phyloP scores from a whole-genome alignment of 1,140 invertebrate species.

The Brachionus rotundiformis region DNA sequence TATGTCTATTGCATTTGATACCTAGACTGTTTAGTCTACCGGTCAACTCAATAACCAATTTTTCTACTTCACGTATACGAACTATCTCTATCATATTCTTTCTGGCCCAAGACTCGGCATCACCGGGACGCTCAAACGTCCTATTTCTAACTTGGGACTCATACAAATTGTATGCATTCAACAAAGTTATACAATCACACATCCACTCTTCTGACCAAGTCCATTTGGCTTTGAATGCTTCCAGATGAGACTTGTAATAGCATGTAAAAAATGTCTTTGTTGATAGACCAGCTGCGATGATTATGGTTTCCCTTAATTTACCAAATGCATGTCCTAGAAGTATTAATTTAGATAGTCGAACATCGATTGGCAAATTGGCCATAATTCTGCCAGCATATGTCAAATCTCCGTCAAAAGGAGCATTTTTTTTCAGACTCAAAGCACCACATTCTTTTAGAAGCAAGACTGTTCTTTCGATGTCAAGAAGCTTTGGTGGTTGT shows the following conservation, averaged over 20 bases:
- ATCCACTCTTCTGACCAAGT: slow-evolving; percentile 68
- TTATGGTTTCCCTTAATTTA: slow-evolving; percentile 60
- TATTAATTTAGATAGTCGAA: slow-evolving; percentile 79
- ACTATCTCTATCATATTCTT: slow-evolving; percentile 26
- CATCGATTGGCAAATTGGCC: slow-evolving; percentile 78
- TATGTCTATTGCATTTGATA: slow-evolving; percentile 4
- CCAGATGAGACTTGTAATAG: slow-evolving; percentile 72
- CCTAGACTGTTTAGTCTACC: not conserved
- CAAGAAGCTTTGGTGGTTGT: slow-evolving; percentile 79
- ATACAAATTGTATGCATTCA: slow-evolving; percentile 76
- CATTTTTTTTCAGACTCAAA: slow-evolving; percentile 14
- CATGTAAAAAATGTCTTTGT: slow-evolving; percentile 78
- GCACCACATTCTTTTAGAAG: slow-evolving; percentile 77
- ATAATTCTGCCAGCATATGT: slow-evolving; percentile 83
- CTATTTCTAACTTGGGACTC: not conserved
- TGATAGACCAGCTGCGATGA: slow-evolving; percentile 74
- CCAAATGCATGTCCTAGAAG: slow-evolving; percentile 83
- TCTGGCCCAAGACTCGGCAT: slow-evolving; percentile 3
- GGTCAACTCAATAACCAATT: not conserved
- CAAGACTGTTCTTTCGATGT: slow-evolving; percentile 78
- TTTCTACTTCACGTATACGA: slow-evolving; percentile 47
- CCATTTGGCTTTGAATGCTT: slow-evolving; percentile 69
- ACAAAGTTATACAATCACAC: slow-evolving; percentile 80
- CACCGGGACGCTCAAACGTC: not conserved
- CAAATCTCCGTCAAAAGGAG: slow-evolving; percentile 77